Base-by-base conservation (phyloP, 2,797 vertebrate genomes). In the Helostoma temminkii region DNA sequence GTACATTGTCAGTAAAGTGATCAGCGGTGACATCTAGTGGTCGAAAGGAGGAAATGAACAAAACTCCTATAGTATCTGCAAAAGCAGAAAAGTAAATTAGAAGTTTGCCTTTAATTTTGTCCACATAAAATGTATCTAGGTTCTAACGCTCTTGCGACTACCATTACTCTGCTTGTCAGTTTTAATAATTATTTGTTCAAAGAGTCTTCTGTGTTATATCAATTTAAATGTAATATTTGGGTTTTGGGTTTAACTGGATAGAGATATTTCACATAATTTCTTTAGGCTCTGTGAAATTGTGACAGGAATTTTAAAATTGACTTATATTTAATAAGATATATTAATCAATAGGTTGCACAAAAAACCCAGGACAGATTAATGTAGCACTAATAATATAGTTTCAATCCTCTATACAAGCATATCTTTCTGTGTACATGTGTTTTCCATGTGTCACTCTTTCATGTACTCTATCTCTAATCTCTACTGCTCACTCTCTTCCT, bases 21-120 rank as follows among this genome's bases (percentile, higher is more conserved):
- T 28, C 78, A 54, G 73, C 64, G 10, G 1, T 66, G 74, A 85
- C 89, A 85, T 84, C 92, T 91, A 82, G 90, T 89, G 92, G 89
- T 24, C 1, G 45, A 56, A 46, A 21, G 0, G 1, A 5, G 49
- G 57, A 66, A 75, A 32, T 81, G 78, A 85, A 65, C 21, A n/a
- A n/a, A n/a, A n/a, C n/a, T n/a, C 36, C 42, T 19, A 54, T 26
- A 57, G 32, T 39, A 19, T 61, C 26, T 61, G 37, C 26, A 70
- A 50, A 60, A 57, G 25, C 2, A 37, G 11, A 19, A 9, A 48
- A 48, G 26, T 0, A 53, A 15, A 48, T n/a, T n/a, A n/a, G n/a
- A n/a, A n/a, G n/a, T n/a, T n/a, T n/a, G n/a, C n/a, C n/a, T n/a
- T n/a, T n/a, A n/a, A n/a, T n/a, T n/a, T n/a, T n/a, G n/a, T n/a